Base-by-base conservation (phyloP, 1,140 invertebrate species). In the Drosophila quadrilineata region DNA sequence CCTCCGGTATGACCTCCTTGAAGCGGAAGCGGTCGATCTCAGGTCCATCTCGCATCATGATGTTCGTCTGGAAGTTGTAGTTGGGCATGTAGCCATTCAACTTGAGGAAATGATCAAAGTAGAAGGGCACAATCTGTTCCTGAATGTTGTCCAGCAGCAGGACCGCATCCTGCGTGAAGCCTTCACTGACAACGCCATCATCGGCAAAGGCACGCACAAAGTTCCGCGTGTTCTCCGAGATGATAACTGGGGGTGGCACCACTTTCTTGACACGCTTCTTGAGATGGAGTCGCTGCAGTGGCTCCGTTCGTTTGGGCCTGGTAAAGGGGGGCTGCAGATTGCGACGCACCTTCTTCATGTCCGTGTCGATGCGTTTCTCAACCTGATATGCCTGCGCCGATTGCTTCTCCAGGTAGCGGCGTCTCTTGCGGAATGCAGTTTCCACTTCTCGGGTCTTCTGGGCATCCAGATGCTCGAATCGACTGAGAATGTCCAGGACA, bases 101-200 rank as follows among this genome's bases (percentile, higher is more conserved):
- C 14, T 79, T 87, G 6, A 89, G 66, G 40, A 89, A 89, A 33
- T 89, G 86, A 62, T 89, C 88, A 24, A 89, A 89, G 28, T 89
- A 89, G 50, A 89, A 89, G 22, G 88, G 86, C 19, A 89, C 84
- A 22, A 88, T 87, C 16, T 88, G 73, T 24, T 89, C 75, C 49
- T 89, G 85, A 12, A 82, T 72, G 1, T 71, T 79, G 29, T 89
- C 80, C 0, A 75, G 33, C 0, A 71, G 63, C 36, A 71, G 41
- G 1, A 87, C 48, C 6, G 75, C 70, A 0, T 87, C 71, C 3
- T 73, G 70, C 0, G 46, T 69, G 2, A 84, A 52, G 0, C 43
- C 48, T 3, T 65, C 70, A 2, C 58, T 65, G 4, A 65, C 66
- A 4, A 63, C 56, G 3, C 65, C 80, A 0, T 88, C 87, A 10